Evolutionary conservation across 2,888 invertebrate genomes (phyloP).

Genomic region (Troides helena): DNA sequence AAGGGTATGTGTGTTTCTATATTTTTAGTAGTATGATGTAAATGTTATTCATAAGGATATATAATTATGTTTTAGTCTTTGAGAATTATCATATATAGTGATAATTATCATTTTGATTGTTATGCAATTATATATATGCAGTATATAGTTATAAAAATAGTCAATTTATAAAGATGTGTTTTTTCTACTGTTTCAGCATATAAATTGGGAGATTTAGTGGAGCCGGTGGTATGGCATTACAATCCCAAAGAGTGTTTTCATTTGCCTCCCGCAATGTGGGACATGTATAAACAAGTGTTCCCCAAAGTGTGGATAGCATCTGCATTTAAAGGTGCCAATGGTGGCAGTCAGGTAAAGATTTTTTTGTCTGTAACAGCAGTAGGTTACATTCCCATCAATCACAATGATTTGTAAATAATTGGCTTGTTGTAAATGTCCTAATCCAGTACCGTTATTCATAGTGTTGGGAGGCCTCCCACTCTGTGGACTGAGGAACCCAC

Average conservation of each 20-base stretch:
- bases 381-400: no score
- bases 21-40: no score
- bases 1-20: constrained; percentile 65
- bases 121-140: no score
- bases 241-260: constrained; percentile 77
- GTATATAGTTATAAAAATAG: no score
- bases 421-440: no score
- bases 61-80: neutral
- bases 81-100: no score
- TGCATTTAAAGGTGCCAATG: constrained; percentile 93
- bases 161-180: neutral
- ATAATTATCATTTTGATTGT: no score
- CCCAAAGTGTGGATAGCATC: constrained; percentile 87
- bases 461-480: no score
- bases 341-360: constrained; percentile 81
- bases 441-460: no score
- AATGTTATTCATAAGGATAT: neutral
- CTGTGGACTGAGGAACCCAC: no score
- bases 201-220: constrained; percentile 80
- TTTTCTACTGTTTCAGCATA: constrained; percentile 72
- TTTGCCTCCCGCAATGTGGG: constrained; percentile 79
- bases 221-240: constrained; percentile 87
- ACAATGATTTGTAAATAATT: no score
- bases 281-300: constrained; percentile 84
- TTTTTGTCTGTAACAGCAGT: no score